Base-by-base conservation (phyloP, 92 coral and sea anemone species). In the Nematostella vectensis region DNA sequence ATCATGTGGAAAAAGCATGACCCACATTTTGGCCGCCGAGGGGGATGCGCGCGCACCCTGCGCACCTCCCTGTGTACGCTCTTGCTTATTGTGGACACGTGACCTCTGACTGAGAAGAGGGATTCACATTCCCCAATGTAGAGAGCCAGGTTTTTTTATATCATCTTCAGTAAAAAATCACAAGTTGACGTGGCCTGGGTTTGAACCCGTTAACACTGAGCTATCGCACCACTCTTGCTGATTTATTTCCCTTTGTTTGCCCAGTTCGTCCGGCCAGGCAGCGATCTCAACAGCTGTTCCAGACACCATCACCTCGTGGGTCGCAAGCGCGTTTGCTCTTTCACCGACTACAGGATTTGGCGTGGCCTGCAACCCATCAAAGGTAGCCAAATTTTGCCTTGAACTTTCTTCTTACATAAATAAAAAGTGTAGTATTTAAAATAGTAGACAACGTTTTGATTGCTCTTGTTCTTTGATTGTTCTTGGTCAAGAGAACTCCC, bases 281-380 rank as follows among this genome's bases (percentile, higher is more conserved):
- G 84, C 56, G 27, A 63, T 93, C 29, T 68, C 73, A n/a, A 64
- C 75, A 12, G 58, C 80, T 11, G 83, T 80, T 3, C 99, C 99
- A 26, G 99, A 93, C 43, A 93, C 99, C 10, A 75, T 93, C 27
- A 93, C 99, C 13, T 78, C 99, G 10, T 93, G 99, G 99, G 99
- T 93, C 38, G 81, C 87, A 50, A 93, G 99, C 66, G 99, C 93
- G 3, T 93, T 93, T 71, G 96, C 99, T 30, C 60, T 93, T 26
- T 83, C 89, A 24, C 76, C 83, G 25, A 47, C 48, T 1, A 68
- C 93, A 29, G 99, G 99, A 3, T 74, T 93, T 47, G 99, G 99
- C 11, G 89, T 93, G 1, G 96, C 65, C 10, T 58, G 81, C 37
- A 42, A 68, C 11, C 87, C 70, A 58, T 82, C 93, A 13, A 76